Percentiles rank a stretch among this genome's conserved stretches.
Evolutionary conservation across 2,797 vertebrate genomes (phyloP).

Genomic region (Crypturellus tataupa): DNA sequence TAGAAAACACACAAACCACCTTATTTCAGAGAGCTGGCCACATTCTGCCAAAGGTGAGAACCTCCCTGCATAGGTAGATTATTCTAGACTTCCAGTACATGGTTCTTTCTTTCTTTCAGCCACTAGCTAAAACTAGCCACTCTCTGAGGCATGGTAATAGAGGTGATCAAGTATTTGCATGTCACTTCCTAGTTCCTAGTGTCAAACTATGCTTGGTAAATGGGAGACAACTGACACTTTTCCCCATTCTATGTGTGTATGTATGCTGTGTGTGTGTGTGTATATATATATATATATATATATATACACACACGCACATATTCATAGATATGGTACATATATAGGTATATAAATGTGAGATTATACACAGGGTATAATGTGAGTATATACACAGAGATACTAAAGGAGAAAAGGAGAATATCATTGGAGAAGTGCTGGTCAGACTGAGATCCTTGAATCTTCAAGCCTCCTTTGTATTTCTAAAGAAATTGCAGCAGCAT

Average conservation of each 20-base stretch:
- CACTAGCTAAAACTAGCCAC: not conserved
- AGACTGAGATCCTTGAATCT: not conserved
- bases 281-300: no score
- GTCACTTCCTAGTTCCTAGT: not conserved
- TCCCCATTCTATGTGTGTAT: no score
- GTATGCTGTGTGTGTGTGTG: no score
- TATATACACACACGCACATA: not conserved
- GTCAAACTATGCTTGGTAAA: not conserved
- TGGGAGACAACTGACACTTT: not conserved
- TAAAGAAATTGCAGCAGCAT: slow-evolving; percentile 42
- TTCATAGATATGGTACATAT: no score
- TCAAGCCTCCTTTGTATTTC: slow-evolving; percentile 26
- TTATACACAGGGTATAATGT: no score
- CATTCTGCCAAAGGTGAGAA: no score
- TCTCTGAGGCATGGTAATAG: not conserved
- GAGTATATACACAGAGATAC: not conserved
- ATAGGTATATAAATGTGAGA: not conserved
- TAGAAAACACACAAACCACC: not conserved
- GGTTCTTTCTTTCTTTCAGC: not conserved
- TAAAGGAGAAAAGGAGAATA: not conserved
- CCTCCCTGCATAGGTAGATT: no score
- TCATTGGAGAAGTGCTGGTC: not conserved
- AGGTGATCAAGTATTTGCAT: not conserved
- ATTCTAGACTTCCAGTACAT: no score
- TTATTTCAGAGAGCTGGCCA: not conserved